Conservation (phyloP, 92 coral and sea anemone genomes). For the Phenganax subtilis region DNA sequence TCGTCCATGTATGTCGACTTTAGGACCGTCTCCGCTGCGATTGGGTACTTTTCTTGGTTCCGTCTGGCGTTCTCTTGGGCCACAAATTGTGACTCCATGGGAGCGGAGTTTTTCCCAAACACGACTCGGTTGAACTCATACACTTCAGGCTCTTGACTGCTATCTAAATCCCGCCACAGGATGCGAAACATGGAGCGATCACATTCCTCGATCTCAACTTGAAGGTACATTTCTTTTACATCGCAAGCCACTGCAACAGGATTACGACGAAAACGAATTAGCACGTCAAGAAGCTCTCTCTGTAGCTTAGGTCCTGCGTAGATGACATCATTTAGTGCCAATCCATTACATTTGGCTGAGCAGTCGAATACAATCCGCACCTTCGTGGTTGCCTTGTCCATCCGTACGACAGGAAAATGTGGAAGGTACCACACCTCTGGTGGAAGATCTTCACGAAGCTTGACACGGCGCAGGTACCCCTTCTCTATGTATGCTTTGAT, state of each 20-base stretch:
- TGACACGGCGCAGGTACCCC: conserved; percentile 27
- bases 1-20: conserved; percentile 56
- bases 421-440: conserved; percentile 23
- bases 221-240: conserved; percentile 49
- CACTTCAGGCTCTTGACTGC: conserved; percentile 38
- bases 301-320: conserved; percentile 54
- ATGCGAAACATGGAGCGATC: conserved; percentile 47
- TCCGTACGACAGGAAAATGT: conserved; percentile 27
- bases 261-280: conserved; percentile 45
- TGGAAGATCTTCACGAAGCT: not conserved
- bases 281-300: conserved; percentile 50
- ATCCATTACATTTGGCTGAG: conserved; percentile 47
- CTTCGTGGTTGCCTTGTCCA: conserved; percentile 36
- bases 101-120: conserved; percentile 50
- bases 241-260: conserved; percentile 46
- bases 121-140: conserved; percentile 48
- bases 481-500: conserved; percentile 21
- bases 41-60: conserved; percentile 31
- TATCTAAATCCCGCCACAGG: conserved; percentile 40
- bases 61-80: conserved; percentile 53
- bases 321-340: conserved; percentile 55
- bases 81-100: conserved; percentile 47
- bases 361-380: conserved; percentile 43
- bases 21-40: conserved; percentile 52
- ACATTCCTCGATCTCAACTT: conserved; percentile 23